Conservation (phyloP, 2,888 invertebrate species). For the Steromphala cineraria region DNA sequence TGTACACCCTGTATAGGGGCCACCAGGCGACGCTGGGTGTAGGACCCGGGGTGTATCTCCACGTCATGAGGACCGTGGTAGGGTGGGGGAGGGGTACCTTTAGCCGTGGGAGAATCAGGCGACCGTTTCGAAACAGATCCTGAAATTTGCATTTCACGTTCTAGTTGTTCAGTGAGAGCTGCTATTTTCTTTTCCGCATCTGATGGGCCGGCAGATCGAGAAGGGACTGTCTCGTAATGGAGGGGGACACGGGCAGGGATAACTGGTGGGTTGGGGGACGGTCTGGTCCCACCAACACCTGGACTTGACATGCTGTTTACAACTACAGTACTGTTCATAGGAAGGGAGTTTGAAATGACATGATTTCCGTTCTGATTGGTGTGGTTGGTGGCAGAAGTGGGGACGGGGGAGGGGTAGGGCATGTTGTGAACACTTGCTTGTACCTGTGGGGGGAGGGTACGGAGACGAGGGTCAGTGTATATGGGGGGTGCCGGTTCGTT, state of each 20-base stretch:
- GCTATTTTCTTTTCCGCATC: slow-evolving; percentile 70
- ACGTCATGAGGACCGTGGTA: slow-evolving; percentile 74
- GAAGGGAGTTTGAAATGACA: slow-evolving; percentile 20
- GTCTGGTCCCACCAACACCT: background rate
- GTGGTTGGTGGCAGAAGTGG: background rate
- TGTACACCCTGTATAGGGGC: slow-evolving; percentile 44
- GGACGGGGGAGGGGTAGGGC: slow-evolving; percentile 14
- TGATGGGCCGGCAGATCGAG: slow-evolving; percentile 44
- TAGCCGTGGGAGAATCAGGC: slow-evolving; percentile 41
- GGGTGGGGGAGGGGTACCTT: slow-evolving; percentile 66
- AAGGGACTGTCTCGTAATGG: slow-evolving; percentile 47
- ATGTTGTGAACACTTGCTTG: slow-evolving; percentile 37
- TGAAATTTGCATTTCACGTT: slow-evolving; percentile 60
- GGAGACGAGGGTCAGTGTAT: slow-evolving; percentile 57
- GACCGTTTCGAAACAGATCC: slow-evolving; percentile 45
- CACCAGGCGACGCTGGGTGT: slow-evolving; percentile 36
- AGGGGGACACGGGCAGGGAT: slow-evolving; percentile 62
- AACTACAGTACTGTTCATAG: slow-evolving; percentile 11
- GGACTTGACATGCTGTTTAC: background rate
- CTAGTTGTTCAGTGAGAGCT: slow-evolving; percentile 69
- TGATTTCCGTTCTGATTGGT: slow-evolving; percentile 26
- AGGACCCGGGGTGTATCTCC: slow-evolving; percentile 43
- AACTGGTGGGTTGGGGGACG: slow-evolving; percentile 46
- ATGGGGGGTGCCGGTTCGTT: slow-evolving; percentile 62
- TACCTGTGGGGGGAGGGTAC: slow-evolving; percentile 51